A percentile compares a stretch with the other conserved stretches of the same genome.
Conservation (phyloP, 2,888 invertebrate genomes). For the Chrysolina haemoptera region DNA sequence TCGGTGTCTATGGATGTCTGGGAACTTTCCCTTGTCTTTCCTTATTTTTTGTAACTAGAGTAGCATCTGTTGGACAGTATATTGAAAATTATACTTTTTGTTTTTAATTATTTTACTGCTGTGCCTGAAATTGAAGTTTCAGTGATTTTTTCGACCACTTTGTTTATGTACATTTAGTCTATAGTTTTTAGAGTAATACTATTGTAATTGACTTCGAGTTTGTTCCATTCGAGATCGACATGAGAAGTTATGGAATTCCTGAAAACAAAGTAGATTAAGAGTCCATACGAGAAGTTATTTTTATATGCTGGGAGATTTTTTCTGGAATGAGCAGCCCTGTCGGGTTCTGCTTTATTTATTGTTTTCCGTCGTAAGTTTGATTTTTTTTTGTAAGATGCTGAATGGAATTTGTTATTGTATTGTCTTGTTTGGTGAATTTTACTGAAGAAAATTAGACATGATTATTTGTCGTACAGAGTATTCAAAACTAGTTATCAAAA, state of each 20-base stretch:
- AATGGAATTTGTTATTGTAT: neutral
- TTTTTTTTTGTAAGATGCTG: constrained; percentile 13
- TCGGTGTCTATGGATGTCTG: too few relatives aligned
- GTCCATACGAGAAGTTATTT: constrained; percentile 48
- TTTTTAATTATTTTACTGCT: neutral
- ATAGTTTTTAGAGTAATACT: constrained; percentile 43
- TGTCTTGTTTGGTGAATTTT: constrained; percentile 1
- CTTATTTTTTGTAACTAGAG: too few relatives aligned
- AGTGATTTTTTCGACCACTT: constrained; percentile 34
- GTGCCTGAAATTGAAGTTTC: neutral
- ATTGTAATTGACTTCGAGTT: neutral
- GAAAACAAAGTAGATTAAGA: constrained; percentile 36
- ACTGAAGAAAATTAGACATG: neutral
- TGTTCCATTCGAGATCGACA: constrained; percentile 21
- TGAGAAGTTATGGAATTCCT: constrained; percentile 41
- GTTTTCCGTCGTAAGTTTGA: constrained; percentile 12
- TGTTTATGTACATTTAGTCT: constrained; percentile 47
- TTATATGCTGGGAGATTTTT: constrained; percentile 47
- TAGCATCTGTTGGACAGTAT: too few relatives aligned
- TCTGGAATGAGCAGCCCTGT: constrained; percentile 2
- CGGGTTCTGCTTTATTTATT: constrained; percentile 31
- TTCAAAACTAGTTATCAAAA: constrained; percentile 6
- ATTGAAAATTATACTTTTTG: neutral
- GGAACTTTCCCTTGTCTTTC: too few relatives aligned
- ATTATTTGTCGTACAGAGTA: neutral